Evolutionary conservation across 2,797 vertebrate genomes (phyloP).

Genomic region (Gastrophryne carolinensis): DNA sequence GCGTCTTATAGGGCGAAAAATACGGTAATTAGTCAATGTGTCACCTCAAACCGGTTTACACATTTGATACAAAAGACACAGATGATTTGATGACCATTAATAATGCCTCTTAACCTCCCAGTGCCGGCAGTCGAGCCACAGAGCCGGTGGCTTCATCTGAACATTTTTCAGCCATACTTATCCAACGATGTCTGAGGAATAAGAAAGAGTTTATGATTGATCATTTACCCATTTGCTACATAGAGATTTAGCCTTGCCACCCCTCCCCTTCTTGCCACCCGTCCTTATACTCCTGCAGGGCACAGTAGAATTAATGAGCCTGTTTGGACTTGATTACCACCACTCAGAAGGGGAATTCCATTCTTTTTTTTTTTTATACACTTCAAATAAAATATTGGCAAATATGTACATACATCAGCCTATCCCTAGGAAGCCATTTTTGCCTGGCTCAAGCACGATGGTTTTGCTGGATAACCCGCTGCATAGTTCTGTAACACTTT

Average conservation of each 20-base stretch:
- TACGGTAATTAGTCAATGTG: too few relatives aligned
- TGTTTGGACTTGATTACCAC: conserved; percentile 32
- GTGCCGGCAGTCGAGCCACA: neutral
- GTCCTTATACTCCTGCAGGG: conserved; percentile 31
- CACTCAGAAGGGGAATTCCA: conserved; percentile 12
- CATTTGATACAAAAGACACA: neutral
- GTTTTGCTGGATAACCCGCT: conserved; percentile 19
- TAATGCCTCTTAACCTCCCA: neutral
- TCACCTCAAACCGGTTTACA: neutral
- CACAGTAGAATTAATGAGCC: conserved; percentile 33
- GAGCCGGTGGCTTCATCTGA: conserved; percentile 8
- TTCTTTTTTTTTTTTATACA: conserved; percentile 39
- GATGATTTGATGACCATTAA: conserved; percentile 30
- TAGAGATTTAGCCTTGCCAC: conserved; percentile 14
- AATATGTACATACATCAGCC: conserved; percentile 45
- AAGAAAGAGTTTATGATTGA: conserved; percentile 50
- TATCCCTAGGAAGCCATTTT: conserved; percentile 44
- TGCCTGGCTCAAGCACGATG: conserved; percentile 17
- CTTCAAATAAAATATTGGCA: conserved; percentile 45
- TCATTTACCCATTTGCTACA: conserved; percentile 42
- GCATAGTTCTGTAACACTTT: conserved; percentile 36
- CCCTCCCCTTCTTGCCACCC: neutral
- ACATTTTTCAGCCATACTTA: conserved; percentile 42
- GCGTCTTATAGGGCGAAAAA: too few relatives aligned
- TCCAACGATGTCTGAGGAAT: conserved; percentile 42